Percentiles rank a stretch among this genome's conserved stretches.
Conservation (phyloP, 2,888 invertebrate species). For the Trissoscelio sp. region DNA sequence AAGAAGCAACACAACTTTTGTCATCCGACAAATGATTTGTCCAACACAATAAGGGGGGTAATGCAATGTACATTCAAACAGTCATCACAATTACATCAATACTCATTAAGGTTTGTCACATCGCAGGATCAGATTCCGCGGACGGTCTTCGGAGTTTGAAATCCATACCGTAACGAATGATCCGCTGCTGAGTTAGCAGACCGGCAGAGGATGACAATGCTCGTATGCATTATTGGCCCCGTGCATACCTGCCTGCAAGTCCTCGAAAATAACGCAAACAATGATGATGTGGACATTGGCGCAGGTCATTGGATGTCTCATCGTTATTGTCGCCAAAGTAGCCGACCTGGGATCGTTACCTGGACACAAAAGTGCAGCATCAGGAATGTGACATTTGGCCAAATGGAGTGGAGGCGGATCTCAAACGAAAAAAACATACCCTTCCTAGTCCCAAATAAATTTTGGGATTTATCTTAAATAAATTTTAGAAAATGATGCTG, state of each 20-base stretch:
- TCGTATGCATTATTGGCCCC: constrained; percentile 40
- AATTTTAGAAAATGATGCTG: no score
- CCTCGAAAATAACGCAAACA: constrained; percentile 65
- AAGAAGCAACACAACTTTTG: no score
- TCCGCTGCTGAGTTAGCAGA: constrained; percentile 77
- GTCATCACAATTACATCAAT: constrained; percentile 75
- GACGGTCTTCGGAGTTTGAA: constrained; percentile 73
- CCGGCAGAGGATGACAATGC: constrained; percentile 60
- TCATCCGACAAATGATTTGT: constrained; percentile 35
- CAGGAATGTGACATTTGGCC: constrained; percentile 11
- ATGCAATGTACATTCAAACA: constrained; percentile 47
- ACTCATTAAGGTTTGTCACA: constrained; percentile 79
- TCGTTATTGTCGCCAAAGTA: constrained; percentile 63
- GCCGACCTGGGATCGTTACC: constrained; percentile 51
- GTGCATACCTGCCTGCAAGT: constrained; percentile 62
- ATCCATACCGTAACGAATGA: constrained; percentile 77
- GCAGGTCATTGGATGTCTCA: constrained; percentile 60
- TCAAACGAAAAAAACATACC: neutral
- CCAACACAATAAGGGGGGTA: constrained; percentile 25
- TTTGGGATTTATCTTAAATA: no score
- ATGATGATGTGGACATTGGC: constrained; percentile 64
- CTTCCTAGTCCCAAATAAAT: no score
- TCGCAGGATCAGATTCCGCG: constrained; percentile 75
- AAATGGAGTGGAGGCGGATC: constrained; percentile 12
- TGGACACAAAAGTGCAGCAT: constrained; percentile 14